Evolutionary conservation across 2,113 vertebrate species (phyloP).

Genomic region (Oreochromis aureus): DNA sequence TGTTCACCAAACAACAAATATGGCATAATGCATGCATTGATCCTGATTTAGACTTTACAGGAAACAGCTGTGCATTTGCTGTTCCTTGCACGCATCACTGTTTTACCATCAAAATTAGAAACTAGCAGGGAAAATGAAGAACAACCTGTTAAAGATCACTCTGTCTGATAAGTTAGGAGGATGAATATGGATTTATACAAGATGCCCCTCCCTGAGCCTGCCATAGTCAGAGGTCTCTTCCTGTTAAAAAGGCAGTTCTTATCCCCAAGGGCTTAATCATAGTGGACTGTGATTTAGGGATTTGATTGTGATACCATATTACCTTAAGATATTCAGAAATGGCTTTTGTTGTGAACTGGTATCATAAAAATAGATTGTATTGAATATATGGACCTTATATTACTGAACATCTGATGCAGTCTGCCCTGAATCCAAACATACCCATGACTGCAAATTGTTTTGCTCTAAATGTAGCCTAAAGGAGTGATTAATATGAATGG

Average conservation of each 20-base stretch:
- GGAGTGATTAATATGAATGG: background rate
- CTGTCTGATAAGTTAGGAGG: background rate
- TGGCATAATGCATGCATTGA: background rate
- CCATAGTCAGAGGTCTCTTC: background rate
- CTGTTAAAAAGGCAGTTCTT: background rate
- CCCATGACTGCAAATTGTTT: background rate
- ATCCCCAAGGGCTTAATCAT: background rate
- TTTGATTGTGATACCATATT: background rate
- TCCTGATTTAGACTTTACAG: background rate
- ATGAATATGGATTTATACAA: background rate
- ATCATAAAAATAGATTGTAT: background rate
- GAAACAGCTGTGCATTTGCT: background rate
- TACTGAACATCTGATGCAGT: background rate
- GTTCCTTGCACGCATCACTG: background rate
- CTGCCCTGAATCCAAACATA: background rate
- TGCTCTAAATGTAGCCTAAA: background rate
- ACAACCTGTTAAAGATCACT: background rate
- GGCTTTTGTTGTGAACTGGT: background rate
- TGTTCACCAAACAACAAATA: background rate
- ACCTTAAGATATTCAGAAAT: background rate
- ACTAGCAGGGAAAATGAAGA: background rate
- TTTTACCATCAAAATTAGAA: background rate
- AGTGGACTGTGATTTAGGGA: background rate
- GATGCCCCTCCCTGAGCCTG: background rate
- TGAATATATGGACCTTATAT: background rate